phyloP scores from a whole-genome alignment of 2,888 invertebrate species.

The Tolmerus cingulatus region DNA sequence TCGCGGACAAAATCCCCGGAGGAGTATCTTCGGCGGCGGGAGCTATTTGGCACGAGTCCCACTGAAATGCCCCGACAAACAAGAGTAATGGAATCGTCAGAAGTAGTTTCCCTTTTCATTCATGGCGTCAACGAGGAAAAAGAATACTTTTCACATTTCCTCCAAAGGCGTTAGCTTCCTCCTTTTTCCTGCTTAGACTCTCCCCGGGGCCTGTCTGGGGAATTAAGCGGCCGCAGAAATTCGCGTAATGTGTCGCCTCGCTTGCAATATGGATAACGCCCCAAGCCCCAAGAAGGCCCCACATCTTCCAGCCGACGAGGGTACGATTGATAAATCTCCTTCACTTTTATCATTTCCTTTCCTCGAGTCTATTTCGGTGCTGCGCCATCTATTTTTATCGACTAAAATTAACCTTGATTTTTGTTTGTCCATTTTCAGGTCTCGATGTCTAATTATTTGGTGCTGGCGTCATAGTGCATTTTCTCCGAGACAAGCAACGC shows the following conservation, averaged over 20 bases:
- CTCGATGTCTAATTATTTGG: slow-evolving; percentile 52
- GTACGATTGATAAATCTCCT: slow-evolving; percentile 29
- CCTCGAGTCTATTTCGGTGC: slow-evolving; percentile 1
- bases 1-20: background rate
- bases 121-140: slow-evolving; percentile 39
- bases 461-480: slow-evolving; percentile 48
- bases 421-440: slow-evolving; percentile 46
- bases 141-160: slow-evolving; percentile 31
- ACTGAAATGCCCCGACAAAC: slow-evolving; percentile 9
- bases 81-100: slow-evolving; percentile 17
- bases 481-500: slow-evolving; percentile 27
- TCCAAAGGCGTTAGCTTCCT: slow-evolving; percentile 2
- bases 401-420: slow-evolving; percentile 39
- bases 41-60: slow-evolving; percentile 40
- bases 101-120: slow-evolving; percentile 40
- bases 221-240: background rate
- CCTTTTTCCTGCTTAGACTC: background rate
- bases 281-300: background rate
- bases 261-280: background rate
- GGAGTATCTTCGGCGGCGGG: slow-evolving; percentile 1
- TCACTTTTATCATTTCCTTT: slow-evolving; percentile 23
- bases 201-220: background rate
- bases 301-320: background rate
- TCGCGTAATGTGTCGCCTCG: slow-evolving; percentile 10
- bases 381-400: slow-evolving; percentile 20